Conservation (phyloP, 2,888 invertebrate species). For the Nomada goodeniana region DNA sequence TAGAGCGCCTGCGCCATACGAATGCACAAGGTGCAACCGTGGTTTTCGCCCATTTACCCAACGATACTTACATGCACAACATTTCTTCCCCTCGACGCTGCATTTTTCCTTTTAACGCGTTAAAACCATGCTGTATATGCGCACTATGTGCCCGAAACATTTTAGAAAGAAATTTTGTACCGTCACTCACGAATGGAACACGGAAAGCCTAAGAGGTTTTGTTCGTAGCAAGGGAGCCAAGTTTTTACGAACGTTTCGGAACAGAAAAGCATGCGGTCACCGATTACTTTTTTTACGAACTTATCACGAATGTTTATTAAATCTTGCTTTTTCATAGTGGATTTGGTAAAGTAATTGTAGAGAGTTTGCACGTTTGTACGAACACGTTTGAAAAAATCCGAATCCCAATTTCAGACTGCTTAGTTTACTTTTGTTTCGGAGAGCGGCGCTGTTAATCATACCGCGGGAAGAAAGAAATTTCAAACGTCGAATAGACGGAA, state of each 20-base stretch:
- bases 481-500: neutral
- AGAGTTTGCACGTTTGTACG: neutral
- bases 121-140: neutral
- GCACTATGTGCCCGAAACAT: neutral
- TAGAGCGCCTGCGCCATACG: conserved; percentile 38
- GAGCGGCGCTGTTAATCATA: neutral
- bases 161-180: neutral
- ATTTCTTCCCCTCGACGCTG: conserved; percentile 10
- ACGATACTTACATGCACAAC: conserved; percentile 7
- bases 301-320: neutral
- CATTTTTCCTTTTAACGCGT: conserved; percentile 4
- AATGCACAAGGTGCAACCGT: conserved; percentile 45
- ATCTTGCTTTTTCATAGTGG: neutral
- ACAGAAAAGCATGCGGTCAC: no score
- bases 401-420: neutral
- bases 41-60: conserved; percentile 11
- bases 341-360: neutral
- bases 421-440: neutral
- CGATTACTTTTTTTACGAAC: no score
- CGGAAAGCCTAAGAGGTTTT: neutral
- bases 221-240: neutral
- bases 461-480: neutral
- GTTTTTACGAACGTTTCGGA: neutral
- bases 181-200: neutral
- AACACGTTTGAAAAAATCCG: neutral